These are phyloP conservation scores for Bombus waltoni DNA, from an alignment of 1,140 invertebrate species.

Conservation along the genomic window DNA sequence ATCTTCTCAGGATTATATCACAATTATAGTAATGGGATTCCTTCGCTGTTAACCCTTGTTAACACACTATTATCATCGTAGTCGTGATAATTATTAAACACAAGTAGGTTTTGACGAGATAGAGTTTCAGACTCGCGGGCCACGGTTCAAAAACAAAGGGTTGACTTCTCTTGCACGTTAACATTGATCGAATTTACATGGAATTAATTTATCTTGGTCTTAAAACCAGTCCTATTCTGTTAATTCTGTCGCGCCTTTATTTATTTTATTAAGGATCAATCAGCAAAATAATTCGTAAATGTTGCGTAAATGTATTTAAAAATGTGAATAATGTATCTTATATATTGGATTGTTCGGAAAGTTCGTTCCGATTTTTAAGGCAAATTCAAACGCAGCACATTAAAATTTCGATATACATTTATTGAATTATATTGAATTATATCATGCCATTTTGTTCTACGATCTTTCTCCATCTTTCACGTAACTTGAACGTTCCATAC, in stretches of 20 bases:
- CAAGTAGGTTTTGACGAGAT: background rate
- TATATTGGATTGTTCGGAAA: no score
- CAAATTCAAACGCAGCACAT: no score
- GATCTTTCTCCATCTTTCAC: no score
- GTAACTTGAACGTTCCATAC: no score
- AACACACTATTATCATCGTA: conserved; percentile 2
- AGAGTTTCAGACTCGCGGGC: background rate
- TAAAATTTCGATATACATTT: no score
- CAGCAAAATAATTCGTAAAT: background rate
- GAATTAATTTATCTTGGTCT: background rate
- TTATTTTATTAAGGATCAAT: background rate
- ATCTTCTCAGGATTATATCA: conserved; percentile 35
- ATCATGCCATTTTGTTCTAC: no score
- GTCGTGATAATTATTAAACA: background rate
- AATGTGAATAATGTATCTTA: no score
- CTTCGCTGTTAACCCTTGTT: conserved; percentile 5
- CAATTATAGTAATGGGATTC: conserved; percentile 39
- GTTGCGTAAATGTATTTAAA: no score
- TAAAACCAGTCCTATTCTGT: background rate
- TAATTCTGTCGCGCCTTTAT: background rate
- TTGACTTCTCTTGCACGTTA: background rate
- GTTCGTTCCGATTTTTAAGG: no score
- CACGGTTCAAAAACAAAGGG: background rate
- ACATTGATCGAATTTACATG: background rate
- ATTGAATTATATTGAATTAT: no score